phyloP scores from a whole-genome alignment of 2,797 vertebrate species.

The Danio choprae region DNA sequence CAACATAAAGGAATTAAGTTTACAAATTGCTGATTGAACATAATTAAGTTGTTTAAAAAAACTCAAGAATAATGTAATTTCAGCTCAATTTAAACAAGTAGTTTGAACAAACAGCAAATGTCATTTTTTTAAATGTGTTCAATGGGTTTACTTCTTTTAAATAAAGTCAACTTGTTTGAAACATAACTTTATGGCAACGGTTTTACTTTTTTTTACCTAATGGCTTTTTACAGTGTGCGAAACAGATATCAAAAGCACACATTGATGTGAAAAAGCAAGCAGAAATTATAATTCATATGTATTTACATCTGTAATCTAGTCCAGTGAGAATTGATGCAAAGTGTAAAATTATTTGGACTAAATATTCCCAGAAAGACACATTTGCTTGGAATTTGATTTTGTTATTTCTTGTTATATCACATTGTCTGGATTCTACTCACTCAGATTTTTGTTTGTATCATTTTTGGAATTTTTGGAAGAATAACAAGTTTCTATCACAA shows the following conservation, averaged over 20 bases:
- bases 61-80: too few relatives aligned
- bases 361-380: neutral
- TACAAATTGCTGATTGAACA: too few relatives aligned
- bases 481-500: neutral
- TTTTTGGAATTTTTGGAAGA: neutral
- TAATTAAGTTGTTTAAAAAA: too few relatives aligned
- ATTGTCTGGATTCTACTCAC: neutral
- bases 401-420: neutral
- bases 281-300: neutral
- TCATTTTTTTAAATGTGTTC: too few relatives aligned
- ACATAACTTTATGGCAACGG: too few relatives aligned
- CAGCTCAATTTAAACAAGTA: too few relatives aligned
- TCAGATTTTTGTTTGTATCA: neutral
- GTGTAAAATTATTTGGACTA: neutral
- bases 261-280: constrained; percentile 5
- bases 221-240: too few relatives aligned
- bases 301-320: neutral
- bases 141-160: too few relatives aligned
- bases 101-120: too few relatives aligned
- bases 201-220: too few relatives aligned
- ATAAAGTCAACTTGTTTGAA: too few relatives aligned
- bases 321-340: neutral
- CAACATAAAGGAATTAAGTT: too few relatives aligned
- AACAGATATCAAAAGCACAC: constrained; percentile 39
- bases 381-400: neutral